phyloP scores from a whole-genome alignment of 2,888 invertebrate genomes.

The Drosophila siamana region DNA sequence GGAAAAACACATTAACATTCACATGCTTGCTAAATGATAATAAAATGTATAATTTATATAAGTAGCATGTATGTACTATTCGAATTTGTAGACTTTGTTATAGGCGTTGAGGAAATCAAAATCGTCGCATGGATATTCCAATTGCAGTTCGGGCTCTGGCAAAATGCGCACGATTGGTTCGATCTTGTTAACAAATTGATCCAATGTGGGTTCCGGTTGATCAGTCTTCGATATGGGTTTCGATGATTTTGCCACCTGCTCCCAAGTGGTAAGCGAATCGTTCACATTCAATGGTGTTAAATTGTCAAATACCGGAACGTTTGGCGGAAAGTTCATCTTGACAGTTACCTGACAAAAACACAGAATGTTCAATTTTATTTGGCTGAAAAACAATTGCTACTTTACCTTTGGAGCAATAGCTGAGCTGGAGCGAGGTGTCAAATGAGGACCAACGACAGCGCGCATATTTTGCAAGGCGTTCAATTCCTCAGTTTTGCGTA shows the following conservation, averaged over 20 bases:
- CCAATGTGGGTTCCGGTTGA: slow-evolving; percentile 63
- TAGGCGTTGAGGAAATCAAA: slow-evolving; percentile 59
- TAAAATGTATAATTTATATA: slow-evolving; percentile 53
- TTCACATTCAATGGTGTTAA: slow-evolving; percentile 80
- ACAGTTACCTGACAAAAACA: slow-evolving; percentile 65
- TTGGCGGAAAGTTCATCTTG: slow-evolving; percentile 77
- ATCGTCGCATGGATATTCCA: slow-evolving; percentile 40
- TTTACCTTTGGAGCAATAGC: slow-evolving; percentile 72
- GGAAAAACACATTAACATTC: slow-evolving; percentile 12
- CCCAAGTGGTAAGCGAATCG: slow-evolving; percentile 66
- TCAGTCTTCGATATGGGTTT: not conserved
- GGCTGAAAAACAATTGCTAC: not conserved
- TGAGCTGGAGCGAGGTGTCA: slow-evolving; percentile 68
- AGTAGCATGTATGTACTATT: slow-evolving; percentile 9
- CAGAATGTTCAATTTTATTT: not conserved
- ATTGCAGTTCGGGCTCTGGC: slow-evolving; percentile 66
- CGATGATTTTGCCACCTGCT: not conserved
- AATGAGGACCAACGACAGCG: slow-evolving; percentile 13
- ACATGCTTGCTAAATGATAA: slow-evolving; percentile 30
- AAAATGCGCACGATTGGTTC: slow-evolving; percentile 52
- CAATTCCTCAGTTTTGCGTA: slow-evolving; percentile 61
- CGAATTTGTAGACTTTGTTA: slow-evolving; percentile 34
- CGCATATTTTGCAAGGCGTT: slow-evolving; percentile 42
- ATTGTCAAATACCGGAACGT: slow-evolving; percentile 69
- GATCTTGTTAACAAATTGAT: slow-evolving; percentile 72